Evolutionary conservation across 2,797 vertebrate genomes (phyloP), one percentile per base, ranked within the genome.

Genomic region (Heteromormyrus szaboi): DNA sequence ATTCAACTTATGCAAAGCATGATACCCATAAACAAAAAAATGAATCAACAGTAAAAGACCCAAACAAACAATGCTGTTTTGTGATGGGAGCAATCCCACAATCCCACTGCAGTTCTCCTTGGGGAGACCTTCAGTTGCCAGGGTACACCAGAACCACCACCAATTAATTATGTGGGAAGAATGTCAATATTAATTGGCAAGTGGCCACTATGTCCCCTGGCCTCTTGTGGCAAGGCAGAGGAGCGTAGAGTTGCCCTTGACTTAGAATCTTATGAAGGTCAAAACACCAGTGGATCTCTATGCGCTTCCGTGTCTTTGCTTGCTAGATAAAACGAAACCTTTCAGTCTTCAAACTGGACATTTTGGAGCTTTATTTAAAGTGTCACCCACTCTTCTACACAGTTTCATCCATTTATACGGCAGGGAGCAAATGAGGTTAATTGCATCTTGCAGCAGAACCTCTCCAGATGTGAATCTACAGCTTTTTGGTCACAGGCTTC

Each of bases 161-260:
- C 79, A 51, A 59, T 68, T 85, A 85, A 65, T 89, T 62, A 72
- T 59, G 41, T 85, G 46, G 85, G 84, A 53, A 68, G 88, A 89
- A 89, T 72, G 83, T 86, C 84, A 33, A 86, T 86, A 86, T 51
- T 76, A 59, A 65, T 54, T 89, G 48, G 88, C 46, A n/a, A 50
- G 37, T 50, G 46, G 46, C 44, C 81, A 84, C 46, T 11, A 48
- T 84, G 81, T 22, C n/a, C 46, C 46, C 81, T 84, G 44, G 46
- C 46, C 81, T 84, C 81, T 22, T n/a, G 22, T 48, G 81, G 81
- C 44, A 50, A 84, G 41, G 19, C 81, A 84, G 19, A 48, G 46
- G 19, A 44, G n/a, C 19, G 48, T 12, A 84, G 81, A 22, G 11
- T 22, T 84, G 81, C 22, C 81, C 41, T 50, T 48, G n/a, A 44